Percentiles rank a stretch among this genome's conserved stretches.
Evolutionary conservation across 2,797 vertebrate genomes (phyloP).

Genomic region (Pangasius larnaudii): DNA sequence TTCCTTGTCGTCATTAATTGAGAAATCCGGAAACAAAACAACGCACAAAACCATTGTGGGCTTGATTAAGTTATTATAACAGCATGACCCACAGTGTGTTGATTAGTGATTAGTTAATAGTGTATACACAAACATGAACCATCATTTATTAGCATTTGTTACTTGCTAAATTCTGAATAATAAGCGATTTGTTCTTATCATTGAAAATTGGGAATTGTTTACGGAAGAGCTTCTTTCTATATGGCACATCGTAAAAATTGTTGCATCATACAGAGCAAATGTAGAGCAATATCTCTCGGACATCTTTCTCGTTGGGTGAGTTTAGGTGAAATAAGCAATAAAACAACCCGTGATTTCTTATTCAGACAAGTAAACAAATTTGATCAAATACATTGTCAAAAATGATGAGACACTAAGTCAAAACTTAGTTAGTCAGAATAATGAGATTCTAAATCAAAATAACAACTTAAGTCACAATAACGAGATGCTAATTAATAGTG

Average conservation of each 20-base stretch:
- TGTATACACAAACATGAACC: background rate
- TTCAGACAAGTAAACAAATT: background rate
- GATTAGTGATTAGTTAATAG: background rate
- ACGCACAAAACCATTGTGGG: background rate
- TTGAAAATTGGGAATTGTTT: background rate
- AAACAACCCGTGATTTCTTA: background rate
- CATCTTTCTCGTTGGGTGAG: background rate
- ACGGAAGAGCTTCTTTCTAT: background rate
- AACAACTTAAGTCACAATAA: background rate
- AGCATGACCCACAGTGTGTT: background rate
- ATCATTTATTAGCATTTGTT: background rate
- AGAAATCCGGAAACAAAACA: constrained; percentile 52
- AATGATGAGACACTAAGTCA: background rate
- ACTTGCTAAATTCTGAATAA: background rate
- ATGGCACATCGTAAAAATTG: background rate
- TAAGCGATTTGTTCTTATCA: background rate
- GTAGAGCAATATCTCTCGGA: background rate
- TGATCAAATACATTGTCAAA: background rate
- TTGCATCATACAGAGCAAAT: background rate
- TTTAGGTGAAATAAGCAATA: background rate
- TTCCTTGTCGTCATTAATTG: constrained; percentile 32
- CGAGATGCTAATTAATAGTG: background rate
- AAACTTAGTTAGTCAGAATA: background rate
- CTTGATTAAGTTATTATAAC: background rate
- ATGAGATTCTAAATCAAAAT: background rate